Evolutionary conservation across 2,113 vertebrate species (phyloP).

Genomic region (Antechinus flavipes): DNA sequence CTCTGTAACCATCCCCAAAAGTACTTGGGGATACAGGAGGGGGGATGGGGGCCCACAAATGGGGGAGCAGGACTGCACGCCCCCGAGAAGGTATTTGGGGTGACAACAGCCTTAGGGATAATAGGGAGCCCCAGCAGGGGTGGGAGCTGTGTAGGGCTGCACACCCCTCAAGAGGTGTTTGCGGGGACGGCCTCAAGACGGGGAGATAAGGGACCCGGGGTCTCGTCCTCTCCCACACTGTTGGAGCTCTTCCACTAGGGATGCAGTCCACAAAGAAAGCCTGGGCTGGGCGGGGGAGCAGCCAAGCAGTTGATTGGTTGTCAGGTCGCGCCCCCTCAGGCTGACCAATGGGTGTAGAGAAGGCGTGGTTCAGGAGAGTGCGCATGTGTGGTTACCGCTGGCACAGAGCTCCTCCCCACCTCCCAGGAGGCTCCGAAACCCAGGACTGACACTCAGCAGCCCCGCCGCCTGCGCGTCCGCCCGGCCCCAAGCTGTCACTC

Average conservation of each 20-base stretch:
- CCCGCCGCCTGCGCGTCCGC: not conserved
- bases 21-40: no score
- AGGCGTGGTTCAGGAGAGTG: not conserved
- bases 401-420: not conserved
- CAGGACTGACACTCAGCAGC: not conserved
- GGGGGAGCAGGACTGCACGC: no score
- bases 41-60: no score
- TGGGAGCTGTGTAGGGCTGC: no score
- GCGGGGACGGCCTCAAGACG: no score
- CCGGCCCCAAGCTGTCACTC: not conserved
- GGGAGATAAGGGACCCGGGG: no score
- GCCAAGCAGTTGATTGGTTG: not conserved
- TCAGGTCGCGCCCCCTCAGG: not conserved
- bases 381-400: not conserved
- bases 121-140: no score
- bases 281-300: not conserved
- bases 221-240: not conserved
- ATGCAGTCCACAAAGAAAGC: not conserved
- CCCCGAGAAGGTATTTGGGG: no score
- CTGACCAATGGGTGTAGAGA: not conserved
- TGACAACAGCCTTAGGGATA: no score
- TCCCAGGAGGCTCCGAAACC: not conserved
- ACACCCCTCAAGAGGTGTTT: no score
- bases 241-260: not conserved
- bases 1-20: no score